phyloP scores from a whole-genome alignment of 1,140 invertebrate genomes.

The Drosophila sproati region DNA sequence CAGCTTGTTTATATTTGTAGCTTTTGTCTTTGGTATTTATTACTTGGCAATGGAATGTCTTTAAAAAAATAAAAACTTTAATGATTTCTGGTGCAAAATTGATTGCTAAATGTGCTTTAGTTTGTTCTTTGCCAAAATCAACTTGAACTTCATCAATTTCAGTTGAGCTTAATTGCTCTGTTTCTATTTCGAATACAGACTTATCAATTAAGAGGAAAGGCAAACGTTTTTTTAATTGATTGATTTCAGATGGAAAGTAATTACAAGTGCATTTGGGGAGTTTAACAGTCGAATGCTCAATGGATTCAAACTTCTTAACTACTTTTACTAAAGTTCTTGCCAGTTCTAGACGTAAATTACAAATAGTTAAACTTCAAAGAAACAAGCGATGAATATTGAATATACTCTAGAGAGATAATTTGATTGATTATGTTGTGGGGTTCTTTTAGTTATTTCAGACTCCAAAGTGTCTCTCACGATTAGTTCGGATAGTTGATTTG shows the following conservation, averaged over 20 bases:
- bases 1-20: too few species aligned
- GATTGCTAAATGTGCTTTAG: too few species aligned
- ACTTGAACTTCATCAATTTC: conserved; percentile 60
- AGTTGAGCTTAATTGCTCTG: conserved; percentile 60
- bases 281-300: conserved; percentile 24
- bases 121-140: conserved; percentile 14
- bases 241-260: conserved; percentile 62
- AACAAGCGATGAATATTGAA: conserved; percentile 17
- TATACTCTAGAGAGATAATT: not conserved
- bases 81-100: too few species aligned
- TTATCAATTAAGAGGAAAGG: conserved; percentile 65
- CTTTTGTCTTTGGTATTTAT: too few species aligned
- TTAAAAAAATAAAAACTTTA: too few species aligned
- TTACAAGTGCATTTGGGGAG: conserved; percentile 59
- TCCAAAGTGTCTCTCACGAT: not conserved
- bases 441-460: conserved; percentile 7
- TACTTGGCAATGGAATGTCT: too few species aligned
- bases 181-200: conserved; percentile 17
- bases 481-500: not conserved
- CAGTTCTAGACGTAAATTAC: not conserved
- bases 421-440: conserved; percentile 10
- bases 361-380: not conserved
- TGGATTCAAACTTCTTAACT: conserved; percentile 22
- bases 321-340: not conserved
- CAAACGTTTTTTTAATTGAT: conserved; percentile 72